Conservation (phyloP, 2,888 invertebrate species). For the Heliconius sara region DNA sequence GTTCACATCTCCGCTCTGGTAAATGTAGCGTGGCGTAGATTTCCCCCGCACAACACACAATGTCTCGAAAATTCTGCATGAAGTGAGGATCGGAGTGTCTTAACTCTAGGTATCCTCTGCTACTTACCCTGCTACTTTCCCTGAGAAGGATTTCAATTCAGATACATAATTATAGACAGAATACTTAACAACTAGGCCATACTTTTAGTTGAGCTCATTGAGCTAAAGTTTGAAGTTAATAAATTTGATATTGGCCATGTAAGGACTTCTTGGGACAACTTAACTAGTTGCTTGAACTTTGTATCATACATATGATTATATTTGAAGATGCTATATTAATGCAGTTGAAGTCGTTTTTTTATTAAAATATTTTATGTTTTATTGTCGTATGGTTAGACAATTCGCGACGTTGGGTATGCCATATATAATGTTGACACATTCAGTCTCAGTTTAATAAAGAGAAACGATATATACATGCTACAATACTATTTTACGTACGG, state of each 20-base stretch:
- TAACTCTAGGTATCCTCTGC: background rate
- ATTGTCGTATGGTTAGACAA: no score
- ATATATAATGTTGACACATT: no score
- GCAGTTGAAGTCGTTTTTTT: background rate
- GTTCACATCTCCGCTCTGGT: no score
- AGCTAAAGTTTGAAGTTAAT: slow-evolving; percentile 11
- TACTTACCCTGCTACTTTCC: no score
- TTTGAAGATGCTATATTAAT: background rate
- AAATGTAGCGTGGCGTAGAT: no score
- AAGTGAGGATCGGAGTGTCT: background rate
- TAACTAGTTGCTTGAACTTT: slow-evolving; percentile 8
- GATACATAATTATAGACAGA: background rate
- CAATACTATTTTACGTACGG: no score
- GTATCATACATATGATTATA: background rate
- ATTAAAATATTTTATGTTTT: background rate
- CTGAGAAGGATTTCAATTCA: background rate
- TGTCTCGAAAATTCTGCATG: no score
- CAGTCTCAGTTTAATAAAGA: no score
- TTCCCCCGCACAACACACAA: no score
- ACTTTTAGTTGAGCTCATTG: no score
- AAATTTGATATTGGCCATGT: slow-evolving; percentile 4
- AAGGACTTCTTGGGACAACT: background rate
- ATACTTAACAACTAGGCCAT: background rate
- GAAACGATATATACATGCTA: no score
- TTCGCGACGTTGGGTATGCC: no score